Conservation (phyloP, 2,113 vertebrate species). For the Anseranas semipalmata region DNA sequence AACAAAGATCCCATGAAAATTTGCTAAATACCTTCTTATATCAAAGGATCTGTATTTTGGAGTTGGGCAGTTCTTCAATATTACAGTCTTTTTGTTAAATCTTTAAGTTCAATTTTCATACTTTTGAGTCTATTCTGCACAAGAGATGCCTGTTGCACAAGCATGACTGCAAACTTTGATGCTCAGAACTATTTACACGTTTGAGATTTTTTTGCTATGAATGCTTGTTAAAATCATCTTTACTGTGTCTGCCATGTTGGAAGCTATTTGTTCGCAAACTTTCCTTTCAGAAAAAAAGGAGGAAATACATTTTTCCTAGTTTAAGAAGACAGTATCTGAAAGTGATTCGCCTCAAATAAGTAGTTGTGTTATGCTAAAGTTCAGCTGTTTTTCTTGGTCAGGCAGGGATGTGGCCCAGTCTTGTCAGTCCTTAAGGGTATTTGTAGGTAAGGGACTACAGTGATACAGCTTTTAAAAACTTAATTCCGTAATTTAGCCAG, state of each 20-base stretch:
- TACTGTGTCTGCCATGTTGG: rapidly evolving
- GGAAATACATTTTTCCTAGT: background rate
- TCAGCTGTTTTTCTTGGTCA: background rate
- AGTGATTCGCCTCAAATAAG: background rate
- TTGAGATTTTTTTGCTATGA: background rate
- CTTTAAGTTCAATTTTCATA: background rate
- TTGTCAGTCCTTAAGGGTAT: background rate
- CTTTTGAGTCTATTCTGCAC: background rate
- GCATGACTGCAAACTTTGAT: background rate
- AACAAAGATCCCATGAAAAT: background rate
- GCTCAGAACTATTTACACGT: rapidly evolving
- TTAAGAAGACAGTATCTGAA: background rate
- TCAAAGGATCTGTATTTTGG: background rate
- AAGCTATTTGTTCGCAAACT: background rate
- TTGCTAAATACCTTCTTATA: background rate
- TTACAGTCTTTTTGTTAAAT: rapidly evolving
- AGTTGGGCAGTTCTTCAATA: background rate
- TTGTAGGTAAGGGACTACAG: background rate
- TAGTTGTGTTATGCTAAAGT: background rate
- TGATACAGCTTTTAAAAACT: background rate
- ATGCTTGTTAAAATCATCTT: background rate
- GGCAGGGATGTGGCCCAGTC: background rate
- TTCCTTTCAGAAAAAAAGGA: background rate
- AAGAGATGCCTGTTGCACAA: background rate
- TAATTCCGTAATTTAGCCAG: background rate